phyloP scores from a whole-genome alignment of 64 coral and sea anemone species.

The Stylophora pistillata region DNA sequence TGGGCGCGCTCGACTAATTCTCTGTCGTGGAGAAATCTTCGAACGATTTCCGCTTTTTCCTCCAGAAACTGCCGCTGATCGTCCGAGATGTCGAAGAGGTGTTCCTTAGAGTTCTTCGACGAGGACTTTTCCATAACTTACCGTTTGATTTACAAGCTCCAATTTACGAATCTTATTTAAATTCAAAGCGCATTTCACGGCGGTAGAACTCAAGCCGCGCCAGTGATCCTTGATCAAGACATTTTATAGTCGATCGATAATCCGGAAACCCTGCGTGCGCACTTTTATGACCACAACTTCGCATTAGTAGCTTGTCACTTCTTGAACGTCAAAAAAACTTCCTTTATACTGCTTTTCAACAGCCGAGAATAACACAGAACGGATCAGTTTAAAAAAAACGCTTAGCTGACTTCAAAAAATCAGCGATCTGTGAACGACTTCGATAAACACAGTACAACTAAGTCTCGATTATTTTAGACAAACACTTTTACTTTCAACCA shows the following conservation, averaged over 20 bases:
- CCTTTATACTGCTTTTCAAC: background rate
- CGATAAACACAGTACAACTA: background rate
- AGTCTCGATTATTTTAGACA: background rate
- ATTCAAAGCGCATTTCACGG: background rate
- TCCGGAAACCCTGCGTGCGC: constrained; percentile 25
- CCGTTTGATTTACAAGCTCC: background rate
- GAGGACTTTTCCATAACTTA: background rate
- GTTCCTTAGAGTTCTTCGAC: background rate
- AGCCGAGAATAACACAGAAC: background rate
- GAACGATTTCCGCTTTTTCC: constrained; percentile 95
- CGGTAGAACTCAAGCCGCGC: background rate
- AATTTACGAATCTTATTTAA: background rate
- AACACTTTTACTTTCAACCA: background rate
- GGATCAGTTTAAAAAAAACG: background rate
- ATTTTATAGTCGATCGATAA: background rate
- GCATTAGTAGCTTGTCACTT: background rate
- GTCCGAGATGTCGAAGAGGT: constrained; percentile 16
- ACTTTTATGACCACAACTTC: background rate
- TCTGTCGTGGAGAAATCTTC: constrained; percentile 89
- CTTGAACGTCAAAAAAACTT: background rate
- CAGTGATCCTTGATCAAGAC: constrained; percentile 1
- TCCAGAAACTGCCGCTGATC: constrained; percentile 55
- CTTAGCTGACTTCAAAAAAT: background rate
- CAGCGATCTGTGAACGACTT: background rate
- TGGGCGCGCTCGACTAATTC: constrained; percentile 83